Evolutionary conservation across 2,113 vertebrate species (phyloP).

Genomic region (Coregonus clupeaformis): DNA sequence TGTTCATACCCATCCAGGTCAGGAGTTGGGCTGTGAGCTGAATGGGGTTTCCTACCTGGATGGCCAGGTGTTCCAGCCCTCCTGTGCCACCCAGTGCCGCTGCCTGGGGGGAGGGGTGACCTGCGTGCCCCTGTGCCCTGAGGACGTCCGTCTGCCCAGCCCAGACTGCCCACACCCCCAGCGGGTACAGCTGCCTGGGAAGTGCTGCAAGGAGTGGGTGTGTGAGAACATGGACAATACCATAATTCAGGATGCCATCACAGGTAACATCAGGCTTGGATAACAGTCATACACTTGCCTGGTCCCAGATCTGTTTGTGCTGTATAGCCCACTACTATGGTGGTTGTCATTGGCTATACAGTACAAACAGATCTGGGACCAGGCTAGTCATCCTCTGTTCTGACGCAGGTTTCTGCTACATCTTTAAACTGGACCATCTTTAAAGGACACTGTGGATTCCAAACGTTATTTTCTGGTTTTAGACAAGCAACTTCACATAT

Average conservation of each 20-base stretch:
- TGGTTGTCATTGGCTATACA: too few species aligned
- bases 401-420: not conserved
- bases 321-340: too few species aligned
- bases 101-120: constrained; percentile 83
- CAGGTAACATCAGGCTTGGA: constrained; percentile 67
- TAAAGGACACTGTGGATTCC: too few species aligned
- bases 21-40: constrained; percentile 80
- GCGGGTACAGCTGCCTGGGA: constrained; percentile 77
- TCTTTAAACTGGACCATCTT: too few species aligned
- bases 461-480: not conserved
- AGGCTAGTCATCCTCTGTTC: not conserved
- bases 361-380: not conserved
- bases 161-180: constrained; percentile 84
- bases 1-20: constrained; percentile 70
- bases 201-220: constrained; percentile 92
- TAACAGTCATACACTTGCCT: too few species aligned
- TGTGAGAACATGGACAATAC: constrained; percentile 79
- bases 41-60: constrained; percentile 83
- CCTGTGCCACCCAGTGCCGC: constrained; percentile 81
- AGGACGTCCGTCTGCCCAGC: constrained; percentile 77
- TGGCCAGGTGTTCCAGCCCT: constrained; percentile 88
- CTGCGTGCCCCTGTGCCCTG: constrained; percentile 81
- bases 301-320: too few species aligned
- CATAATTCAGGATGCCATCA: constrained; percentile 65
- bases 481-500: not conserved